Evolutionary conservation across 1,140 invertebrate genomes (phyloP), one percentile per base, ranked within the genome.

Genomic region (Drosophila carrolli): DNA sequence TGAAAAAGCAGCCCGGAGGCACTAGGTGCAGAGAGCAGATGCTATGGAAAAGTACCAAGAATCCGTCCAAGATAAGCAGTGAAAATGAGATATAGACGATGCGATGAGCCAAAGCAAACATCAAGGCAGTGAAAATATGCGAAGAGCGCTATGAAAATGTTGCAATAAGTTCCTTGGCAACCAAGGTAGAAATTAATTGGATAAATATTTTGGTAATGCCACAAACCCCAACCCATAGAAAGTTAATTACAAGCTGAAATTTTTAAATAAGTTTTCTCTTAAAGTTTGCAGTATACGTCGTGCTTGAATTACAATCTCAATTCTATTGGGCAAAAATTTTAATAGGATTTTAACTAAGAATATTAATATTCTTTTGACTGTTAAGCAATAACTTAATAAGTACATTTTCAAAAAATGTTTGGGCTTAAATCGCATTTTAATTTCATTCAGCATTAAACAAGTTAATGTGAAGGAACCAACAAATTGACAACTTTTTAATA

Each of bases 191-290:
- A 83, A 88, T 85, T 85, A 85, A 85, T 85, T 85, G 82, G 82
- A 85, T 75, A 85, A 86, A 85, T 85, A 82, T 85, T 84, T 86
- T 47, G 81, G 67, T 59, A 81, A 84, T 85, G 79, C 83, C 57
- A 79, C 65, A 51, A 63, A 29, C 46, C 50, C 35, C 48, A 38
- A 40, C 48, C 60, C 32, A 38, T 56, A 27, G 70, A 73, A 81
- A 86, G 77, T 86, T 86, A 86, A 84, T 84, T 84, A 70, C 29
- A 51, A 51, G 35, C 16, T 9, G 56, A 51, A 43, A 43, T 59
- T 46, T 57, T 40, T 29, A 53, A 53, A 58, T 43, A 7, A 46
- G 41, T 35, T 44, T 48, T 75, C 35, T 6, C 37, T 44, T 50
- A 50, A 19, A 32, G 19, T 27, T 68, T 68, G 16, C 4, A 32